Conservation (phyloP, 1,140 invertebrate species). For the Rhopalosiphum padi region DNA sequence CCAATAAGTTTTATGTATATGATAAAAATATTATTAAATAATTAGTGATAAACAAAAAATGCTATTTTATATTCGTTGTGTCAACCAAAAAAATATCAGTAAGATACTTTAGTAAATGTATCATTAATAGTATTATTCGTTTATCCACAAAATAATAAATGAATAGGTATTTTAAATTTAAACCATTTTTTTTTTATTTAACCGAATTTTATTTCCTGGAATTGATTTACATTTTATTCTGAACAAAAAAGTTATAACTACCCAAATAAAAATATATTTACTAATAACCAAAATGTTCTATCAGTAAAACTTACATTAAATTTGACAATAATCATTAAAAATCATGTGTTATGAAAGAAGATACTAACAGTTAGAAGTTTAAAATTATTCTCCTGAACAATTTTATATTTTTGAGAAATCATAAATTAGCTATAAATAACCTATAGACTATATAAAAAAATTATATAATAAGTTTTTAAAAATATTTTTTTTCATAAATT, state of each 20-base stretch:
- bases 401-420: background rate
- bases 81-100: background rate
- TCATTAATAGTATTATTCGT: background rate
- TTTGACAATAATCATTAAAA: background rate
- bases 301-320: background rate
- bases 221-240: too few species aligned
- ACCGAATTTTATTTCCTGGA: too few species aligned
- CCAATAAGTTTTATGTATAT: too few species aligned
- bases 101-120: background rate
- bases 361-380: background rate
- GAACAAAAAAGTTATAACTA: too few species aligned
- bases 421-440: background rate
- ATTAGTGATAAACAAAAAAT: too few species aligned
- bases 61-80: too few species aligned
- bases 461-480: background rate
- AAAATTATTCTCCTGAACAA: background rate
- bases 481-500: background rate
- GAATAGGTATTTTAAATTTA: background rate
- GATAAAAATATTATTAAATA: too few species aligned
- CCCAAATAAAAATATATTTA: too few species aligned
- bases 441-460: background rate
- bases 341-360: background rate
- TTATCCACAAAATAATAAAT: background rate
- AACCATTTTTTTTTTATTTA: background rate
- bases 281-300: too few species aligned